Base-by-base conservation (phyloP, 2,888 invertebrate species). In the Hypomecis punctinalis region DNA sequence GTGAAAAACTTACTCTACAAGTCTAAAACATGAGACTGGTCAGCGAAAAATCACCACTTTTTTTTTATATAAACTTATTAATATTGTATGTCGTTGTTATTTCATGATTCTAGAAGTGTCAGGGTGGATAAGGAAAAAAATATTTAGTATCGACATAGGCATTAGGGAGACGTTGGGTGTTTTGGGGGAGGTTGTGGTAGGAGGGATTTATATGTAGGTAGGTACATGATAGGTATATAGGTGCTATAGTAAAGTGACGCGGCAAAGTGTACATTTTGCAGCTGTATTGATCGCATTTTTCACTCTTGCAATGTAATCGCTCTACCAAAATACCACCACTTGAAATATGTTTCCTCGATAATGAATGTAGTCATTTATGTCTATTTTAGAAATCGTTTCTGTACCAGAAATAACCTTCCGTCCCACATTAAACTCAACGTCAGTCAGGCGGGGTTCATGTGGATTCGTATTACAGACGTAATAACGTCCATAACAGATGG, bases 251-350 rank as follows among this genome's bases (percentile, higher is more conserved):
- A 78, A 91, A 91, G 92, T 91, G 90, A 89, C 89, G 88, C 88
- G 91, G 91, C 91, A 90, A 91, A 91, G 91, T 92, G 91, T 91
- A 91, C 88, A 90, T 91, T 92, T 92, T 92, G 91, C 91, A 91
- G 91, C 87, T 83, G 90, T 92, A 92, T 91, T 91, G 92, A 92
- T 91, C 90, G 89, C 84, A 84, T 86, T 64, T 59, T 64, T 86
- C 84, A 85, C 85, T 80, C 76, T 73, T 84, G 81, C 82, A 83
- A 83, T 11, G 80, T 82, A 53, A 53, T 54, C 53, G 47, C 23
- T 11, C 33, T 57, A 46, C 46, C 13, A 13, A 57, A 53, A 52
- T 46, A 42, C 13, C 13, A 36, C 35, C 47, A 13, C 9, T 40
- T 56, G 52, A 52, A 62, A 56, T 11, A 57, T 45, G 46, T 42